Base-by-base conservation (phyloP, 2,113 vertebrate species). In the Catharus fuscescens region DNA sequence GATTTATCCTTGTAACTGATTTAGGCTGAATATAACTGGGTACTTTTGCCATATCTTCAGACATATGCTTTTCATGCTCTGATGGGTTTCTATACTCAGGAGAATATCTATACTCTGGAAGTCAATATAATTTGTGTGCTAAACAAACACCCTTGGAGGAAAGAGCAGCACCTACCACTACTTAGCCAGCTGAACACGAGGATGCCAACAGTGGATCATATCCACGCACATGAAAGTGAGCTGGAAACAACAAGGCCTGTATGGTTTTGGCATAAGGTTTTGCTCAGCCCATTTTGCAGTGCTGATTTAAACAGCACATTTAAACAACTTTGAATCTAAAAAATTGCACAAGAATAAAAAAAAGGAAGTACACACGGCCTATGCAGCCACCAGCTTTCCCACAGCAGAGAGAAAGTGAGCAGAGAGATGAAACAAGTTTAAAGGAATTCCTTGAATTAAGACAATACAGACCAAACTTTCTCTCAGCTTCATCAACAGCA, bases 221-320 rank as follows among this genome's bases (percentile, higher is more conserved):
- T 1, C 29, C 19, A 29, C 0, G 14, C 36, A 61, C 28, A 15
- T 1, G 8, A 14, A 45, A 12, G 14, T 9, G 36, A 48, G 31
- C 3, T 69, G 59, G 18, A 69, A 86, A 85, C 0, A 1, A 32
- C 7, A 45, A n/a, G 12, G 31, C 4, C 42, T 38, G 2, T 3
- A 5, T 14, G 26, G 9, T 28, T 74, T 59, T 42, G 34, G 14
- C 16, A 38, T 2, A 83, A 77, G n/a, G 6, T 36, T 84, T 80
- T 72, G 32, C 17, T 64, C 56, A 62, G 44, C n/a, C 18, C 29
- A 29, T 15, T 86, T 26, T 80, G 44, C 73, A 62, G 53, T 44
- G 47, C 65, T 84, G 50, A 87, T 76, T 88, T 38, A 38, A 38
- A 38, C 66, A 61, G 60, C 6, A 36, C 66, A 92, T 60, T 81